A percentile compares a stretch with the other conserved stretches of the same genome.
Evolutionary conservation across 1,140 invertebrate genomes (phyloP).

Genomic region (Andricus grossulariae): DNA sequence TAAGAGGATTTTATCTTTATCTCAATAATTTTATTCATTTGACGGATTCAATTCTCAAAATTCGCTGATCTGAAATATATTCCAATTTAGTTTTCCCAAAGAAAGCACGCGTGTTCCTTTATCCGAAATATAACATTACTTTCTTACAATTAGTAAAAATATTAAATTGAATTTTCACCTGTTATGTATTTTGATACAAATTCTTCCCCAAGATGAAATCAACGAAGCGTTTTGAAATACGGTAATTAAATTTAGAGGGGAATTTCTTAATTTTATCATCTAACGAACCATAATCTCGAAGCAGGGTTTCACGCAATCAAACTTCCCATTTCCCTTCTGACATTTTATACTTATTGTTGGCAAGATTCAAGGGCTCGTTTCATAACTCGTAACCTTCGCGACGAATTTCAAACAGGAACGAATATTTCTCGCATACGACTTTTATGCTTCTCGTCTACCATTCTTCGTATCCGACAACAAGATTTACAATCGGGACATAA

Average conservation of each 20-base stretch:
- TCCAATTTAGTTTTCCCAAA: too few species aligned
- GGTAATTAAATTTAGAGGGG: constrained; percentile 1
- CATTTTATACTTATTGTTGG: background rate
- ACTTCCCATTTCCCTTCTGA: background rate
- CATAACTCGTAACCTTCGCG: background rate
- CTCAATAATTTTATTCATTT: too few species aligned
- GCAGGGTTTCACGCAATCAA: background rate
- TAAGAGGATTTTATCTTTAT: too few species aligned
- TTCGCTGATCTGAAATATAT: too few species aligned
- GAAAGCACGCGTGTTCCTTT: too few species aligned
- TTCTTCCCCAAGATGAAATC: background rate
- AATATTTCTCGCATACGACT: background rate
- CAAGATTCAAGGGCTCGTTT: background rate
- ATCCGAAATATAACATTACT: too few species aligned
- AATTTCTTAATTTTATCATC: background rate
- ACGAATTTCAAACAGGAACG: background rate
- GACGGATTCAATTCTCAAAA: too few species aligned
- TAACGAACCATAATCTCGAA: background rate
- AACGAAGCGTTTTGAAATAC: background rate
- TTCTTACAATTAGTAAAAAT: too few species aligned
- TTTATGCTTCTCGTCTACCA: background rate
- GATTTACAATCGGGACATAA: background rate
- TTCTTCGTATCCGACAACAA: background rate
- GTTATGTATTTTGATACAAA: too few species aligned
- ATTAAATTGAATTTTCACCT: too few species aligned